Percentiles rank a stretch among this genome's conserved stretches.
phyloP scores from a whole-genome alignment of 2,888 invertebrate species.

The Ptychoptera albimana region DNA sequence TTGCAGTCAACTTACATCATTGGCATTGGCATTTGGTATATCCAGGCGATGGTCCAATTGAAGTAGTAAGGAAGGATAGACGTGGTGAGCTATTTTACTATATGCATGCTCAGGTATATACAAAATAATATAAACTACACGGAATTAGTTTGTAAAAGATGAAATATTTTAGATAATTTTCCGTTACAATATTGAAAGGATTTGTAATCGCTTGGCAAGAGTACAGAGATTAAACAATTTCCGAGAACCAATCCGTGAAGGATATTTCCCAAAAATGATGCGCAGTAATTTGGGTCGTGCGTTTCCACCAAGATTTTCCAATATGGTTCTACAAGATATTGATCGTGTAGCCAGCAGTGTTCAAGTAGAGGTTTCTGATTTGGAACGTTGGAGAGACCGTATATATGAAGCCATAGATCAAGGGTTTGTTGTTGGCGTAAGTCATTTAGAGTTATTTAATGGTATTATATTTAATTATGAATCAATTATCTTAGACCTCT shows the following conservation, averaged over 20 bases:
- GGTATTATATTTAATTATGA: background rate
- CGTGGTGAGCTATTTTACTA: constrained; percentile 59
- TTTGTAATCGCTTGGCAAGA: constrained; percentile 50
- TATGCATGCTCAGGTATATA: constrained; percentile 45
- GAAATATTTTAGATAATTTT: constrained; percentile 20
- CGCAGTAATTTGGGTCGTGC: constrained; percentile 46
- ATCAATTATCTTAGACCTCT: background rate
- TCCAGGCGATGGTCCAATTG: constrained; percentile 45
- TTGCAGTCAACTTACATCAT: constrained; percentile 74
- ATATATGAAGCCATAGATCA: constrained; percentile 59
- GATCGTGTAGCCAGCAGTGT: constrained; percentile 44
- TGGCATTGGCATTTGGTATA: constrained; percentile 89
- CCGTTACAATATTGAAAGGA: constrained; percentile 60
- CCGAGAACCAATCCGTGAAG: constrained; percentile 53
- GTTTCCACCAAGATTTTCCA: constrained; percentile 53
- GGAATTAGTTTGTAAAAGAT: background rate
- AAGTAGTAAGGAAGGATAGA: constrained; percentile 54
- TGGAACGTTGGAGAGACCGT: constrained; percentile 60
- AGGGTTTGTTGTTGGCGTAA: constrained; percentile 43
- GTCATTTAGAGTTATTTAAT: constrained; percentile 13
- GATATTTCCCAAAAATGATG: constrained; percentile 69
- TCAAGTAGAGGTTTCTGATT: constrained; percentile 32
- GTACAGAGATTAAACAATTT: constrained; percentile 48
- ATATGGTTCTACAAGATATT: constrained; percentile 43
- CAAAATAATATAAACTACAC: constrained; percentile 23